phyloP scores from a whole-genome alignment of 2,888 invertebrate genomes.

The Pomacea canaliculata region DNA sequence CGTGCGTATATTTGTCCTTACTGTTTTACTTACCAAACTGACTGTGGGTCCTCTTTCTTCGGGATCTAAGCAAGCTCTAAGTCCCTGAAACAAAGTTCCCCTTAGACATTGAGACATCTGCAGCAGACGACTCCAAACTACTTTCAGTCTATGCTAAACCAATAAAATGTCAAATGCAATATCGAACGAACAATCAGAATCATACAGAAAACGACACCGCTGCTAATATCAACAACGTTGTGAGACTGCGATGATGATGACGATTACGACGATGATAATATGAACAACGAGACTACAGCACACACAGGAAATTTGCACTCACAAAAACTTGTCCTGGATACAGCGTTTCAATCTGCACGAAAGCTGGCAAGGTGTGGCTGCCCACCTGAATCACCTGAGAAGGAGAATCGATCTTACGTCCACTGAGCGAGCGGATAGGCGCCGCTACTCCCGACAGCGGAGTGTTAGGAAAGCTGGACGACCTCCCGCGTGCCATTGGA shows the following conservation, averaged over 20 bases:
- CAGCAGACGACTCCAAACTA: no score
- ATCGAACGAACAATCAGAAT: no score
- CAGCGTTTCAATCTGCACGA: slow-evolving; percentile 65
- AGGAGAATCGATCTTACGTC: neutral
- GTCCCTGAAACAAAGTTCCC: slow-evolving; percentile 48
- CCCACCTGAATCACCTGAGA: slow-evolving; percentile 15
- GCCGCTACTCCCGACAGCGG: slow-evolving; percentile 1
- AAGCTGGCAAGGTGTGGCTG: slow-evolving; percentile 50
- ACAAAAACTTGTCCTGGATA: slow-evolving; percentile 64
- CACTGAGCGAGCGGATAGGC: neutral
- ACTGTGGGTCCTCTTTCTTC: slow-evolving; percentile 62
- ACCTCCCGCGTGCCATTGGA: slow-evolving; percentile 20
- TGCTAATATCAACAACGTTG: no score
- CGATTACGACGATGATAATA: neutral
- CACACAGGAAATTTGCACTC: slow-evolving; percentile 37
- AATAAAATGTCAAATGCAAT: no score
- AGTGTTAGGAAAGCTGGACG: slow-evolving; percentile 31
- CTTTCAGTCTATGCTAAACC: no score
- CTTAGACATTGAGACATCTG: no score
- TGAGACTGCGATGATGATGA: no score
- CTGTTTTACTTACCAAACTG: slow-evolving; percentile 52
- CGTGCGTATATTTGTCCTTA: no score
- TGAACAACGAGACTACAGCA: neutral
- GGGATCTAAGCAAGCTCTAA: slow-evolving; percentile 58
- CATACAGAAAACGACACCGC: no score